Evolutionary conservation across 2,888 invertebrate genomes (phyloP).

Genomic region (Anagyrus pseudococci): DNA sequence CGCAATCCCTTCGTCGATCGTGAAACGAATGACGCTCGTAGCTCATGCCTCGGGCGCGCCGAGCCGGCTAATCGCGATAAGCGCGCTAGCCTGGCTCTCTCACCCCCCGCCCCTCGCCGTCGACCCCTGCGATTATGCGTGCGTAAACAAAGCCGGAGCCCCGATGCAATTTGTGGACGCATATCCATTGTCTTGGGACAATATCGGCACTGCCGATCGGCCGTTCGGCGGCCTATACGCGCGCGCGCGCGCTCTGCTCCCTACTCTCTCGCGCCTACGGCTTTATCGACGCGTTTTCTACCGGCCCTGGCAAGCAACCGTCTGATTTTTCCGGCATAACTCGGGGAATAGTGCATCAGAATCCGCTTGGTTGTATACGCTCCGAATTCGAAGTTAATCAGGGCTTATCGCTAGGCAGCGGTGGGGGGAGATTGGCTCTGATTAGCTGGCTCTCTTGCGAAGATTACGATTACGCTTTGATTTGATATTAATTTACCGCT

Average conservation of each 20-base stretch:
- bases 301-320: not conserved
- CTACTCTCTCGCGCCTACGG: not conserved
- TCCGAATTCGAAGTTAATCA: too few species aligned
- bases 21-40: constrained; percentile 29
- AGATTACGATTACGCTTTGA: too few species aligned
- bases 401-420: too few species aligned
- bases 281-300: constrained; percentile 1
- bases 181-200: constrained; percentile 28
- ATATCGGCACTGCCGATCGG: constrained; percentile 21
- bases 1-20: too few species aligned
- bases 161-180: constrained; percentile 26
- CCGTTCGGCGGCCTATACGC: not conserved
- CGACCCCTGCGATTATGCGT: constrained; percentile 11
- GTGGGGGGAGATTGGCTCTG: too few species aligned
- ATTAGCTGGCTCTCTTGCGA: too few species aligned
- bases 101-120: too few species aligned
- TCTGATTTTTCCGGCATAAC: too few species aligned
- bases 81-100: not conserved
- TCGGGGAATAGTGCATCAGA: too few species aligned
- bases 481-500: too few species aligned
- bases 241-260: not conserved
- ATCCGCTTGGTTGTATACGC: too few species aligned
- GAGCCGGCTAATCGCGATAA: constrained; percentile 27
- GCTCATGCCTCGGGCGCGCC: not conserved
- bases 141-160: constrained; percentile 26